Evolutionary conservation across 2,113 vertebrate genomes (phyloP).

Genomic region (Echinops telfairi): DNA sequence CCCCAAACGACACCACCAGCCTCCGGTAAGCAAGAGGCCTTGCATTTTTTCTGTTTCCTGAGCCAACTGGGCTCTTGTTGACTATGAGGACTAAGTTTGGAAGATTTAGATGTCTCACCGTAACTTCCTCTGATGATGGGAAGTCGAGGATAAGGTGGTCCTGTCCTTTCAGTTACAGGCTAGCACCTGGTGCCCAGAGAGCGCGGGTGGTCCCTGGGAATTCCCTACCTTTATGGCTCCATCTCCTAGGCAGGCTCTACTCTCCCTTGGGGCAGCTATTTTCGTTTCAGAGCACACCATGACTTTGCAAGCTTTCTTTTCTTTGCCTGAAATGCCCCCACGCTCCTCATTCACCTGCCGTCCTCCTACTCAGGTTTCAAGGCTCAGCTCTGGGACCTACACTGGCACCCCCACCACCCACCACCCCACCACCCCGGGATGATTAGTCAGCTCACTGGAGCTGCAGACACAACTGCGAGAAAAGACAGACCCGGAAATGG

Average conservation of each 20-base stretch:
- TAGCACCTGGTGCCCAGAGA: neutral
- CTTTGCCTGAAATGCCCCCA: constrained; percentile 43
- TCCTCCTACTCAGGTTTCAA: neutral
- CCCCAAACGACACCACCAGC: neutral
- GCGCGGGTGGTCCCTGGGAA: neutral
- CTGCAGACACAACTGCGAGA: neutral
- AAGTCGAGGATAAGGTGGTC: neutral
- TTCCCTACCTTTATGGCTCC: neutral
- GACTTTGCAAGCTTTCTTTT: neutral
- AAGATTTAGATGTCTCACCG: neutral
- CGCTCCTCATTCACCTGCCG: neutral
- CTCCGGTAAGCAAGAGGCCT: constrained; percentile 19
- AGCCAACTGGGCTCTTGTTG: neutral
- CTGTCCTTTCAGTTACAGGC: neutral
- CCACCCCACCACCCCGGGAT: fast-evolving
- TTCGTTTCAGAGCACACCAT: neutral
- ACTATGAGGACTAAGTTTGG: no score
- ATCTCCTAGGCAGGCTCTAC: neutral
- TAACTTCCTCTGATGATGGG: constrained; percentile 1
- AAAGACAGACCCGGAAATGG: constrained; percentile 34
- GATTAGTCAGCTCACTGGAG: neutral
- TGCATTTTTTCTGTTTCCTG: constrained; percentile 44
- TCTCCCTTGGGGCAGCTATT: neutral
- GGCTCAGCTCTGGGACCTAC: neutral
- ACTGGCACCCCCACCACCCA: neutral